phyloP scores from a whole-genome alignment of 2,888 invertebrate species.

The Rhingia campestris region DNA sequence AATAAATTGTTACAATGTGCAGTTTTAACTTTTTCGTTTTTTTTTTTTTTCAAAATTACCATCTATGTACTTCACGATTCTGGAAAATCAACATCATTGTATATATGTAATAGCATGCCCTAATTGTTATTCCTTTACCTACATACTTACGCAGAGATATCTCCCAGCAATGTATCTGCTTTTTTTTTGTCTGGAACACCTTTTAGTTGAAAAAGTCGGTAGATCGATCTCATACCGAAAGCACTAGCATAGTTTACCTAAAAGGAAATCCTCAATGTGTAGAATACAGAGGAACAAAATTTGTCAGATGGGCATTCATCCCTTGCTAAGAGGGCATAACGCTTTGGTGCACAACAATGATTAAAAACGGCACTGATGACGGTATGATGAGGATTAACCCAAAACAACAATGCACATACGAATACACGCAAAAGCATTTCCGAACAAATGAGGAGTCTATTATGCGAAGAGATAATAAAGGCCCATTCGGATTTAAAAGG shows the following conservation, averaged over 20 bases:
- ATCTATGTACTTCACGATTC: too few species aligned
- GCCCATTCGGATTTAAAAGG: conserved; percentile 82
- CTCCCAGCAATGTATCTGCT: conserved; percentile 43
- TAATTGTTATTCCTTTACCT: conserved; percentile 3
- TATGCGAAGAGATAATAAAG: conserved; percentile 83
- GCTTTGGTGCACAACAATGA: conserved; percentile 72
- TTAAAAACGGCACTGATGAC: conserved; percentile 81
- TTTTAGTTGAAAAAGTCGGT: conserved; percentile 54
- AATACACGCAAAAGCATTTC: conserved; percentile 75
- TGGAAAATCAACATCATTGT: conserved; percentile 1
- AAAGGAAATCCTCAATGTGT: conserved; percentile 37
- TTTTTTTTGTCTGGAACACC: conserved; percentile 48
- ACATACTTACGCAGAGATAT: conserved; percentile 3
- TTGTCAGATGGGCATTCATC: conserved; percentile 71
- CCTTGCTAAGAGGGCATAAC: conserved; percentile 71
- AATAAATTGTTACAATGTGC: conserved; percentile 11
- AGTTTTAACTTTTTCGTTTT: conserved; percentile 1
- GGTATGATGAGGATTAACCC: conserved; percentile 82
- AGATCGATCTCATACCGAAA: conserved; percentile 53
- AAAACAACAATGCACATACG: conserved; percentile 75
- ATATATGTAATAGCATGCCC: conserved; percentile 1
- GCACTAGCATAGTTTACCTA: conserved; percentile 52
- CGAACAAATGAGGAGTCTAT: conserved; percentile 79
- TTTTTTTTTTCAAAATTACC: too few species aligned
- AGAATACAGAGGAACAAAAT: conserved; percentile 29